Evolutionary conservation across 2,797 vertebrate genomes (phyloP), one percentile per base, ranked within the genome.

Genomic region (Syndactyla subalaris): DNA sequence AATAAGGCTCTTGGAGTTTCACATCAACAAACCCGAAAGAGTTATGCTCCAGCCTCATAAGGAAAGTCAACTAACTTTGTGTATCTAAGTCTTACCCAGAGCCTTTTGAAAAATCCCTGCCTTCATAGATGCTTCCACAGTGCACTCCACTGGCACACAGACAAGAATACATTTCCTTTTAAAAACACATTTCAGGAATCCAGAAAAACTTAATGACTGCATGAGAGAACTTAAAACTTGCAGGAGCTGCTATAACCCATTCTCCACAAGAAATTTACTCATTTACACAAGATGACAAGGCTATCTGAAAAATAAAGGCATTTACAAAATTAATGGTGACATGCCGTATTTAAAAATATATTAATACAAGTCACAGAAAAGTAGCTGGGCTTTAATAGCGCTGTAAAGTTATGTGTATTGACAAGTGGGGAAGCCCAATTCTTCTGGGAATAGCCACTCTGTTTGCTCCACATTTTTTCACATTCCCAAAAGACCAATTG

Each of bases 81-180:
- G 17, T 20, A 55, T 23, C 62, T 80, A 34, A 18, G 34, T 41
- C 63, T 70, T 51, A 49, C 41, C 21, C 38, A 74, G 27, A 0
- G 5, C 34, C 66, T 70, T 78, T 45, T 57, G 75, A 88, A 95
- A 94, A 71, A 79, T 41, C 46, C 12, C 61, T 93, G 73, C 71
- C 20, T 67, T 80, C 59, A 78, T 30, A 58, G 58, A 63, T 78
- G 85, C 87, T 92, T 92, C 54, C 83, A 86, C 88, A 97, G 88
- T 82, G 94, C 77, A 91, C 88, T 94, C 83, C 94, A 93, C 85
- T 92, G 92, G 65, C 88, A 90, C 82, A 62, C 38, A 49, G 80
- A 89, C 57, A 94, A 90, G 57, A 88, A 55, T 34, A 43, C 43
- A 70, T 36, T 88, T 68, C 48, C 51, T 36, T 72, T 62, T 46